Evolutionary conservation across 2,888 invertebrate species (phyloP).

Genomic region (Cerceris ruficornis): DNA sequence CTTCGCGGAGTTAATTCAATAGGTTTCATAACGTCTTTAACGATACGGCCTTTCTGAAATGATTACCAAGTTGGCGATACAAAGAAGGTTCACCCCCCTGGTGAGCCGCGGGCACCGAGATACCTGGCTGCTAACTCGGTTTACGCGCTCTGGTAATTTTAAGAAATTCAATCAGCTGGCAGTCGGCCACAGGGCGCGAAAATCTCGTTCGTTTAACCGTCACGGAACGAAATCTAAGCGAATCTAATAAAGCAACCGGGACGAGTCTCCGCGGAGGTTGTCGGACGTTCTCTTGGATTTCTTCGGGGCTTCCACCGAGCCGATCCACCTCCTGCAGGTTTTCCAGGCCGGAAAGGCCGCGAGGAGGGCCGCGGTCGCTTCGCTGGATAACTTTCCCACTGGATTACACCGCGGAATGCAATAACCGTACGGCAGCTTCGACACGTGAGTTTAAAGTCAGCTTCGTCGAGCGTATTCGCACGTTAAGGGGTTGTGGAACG

Average conservation of each 20-base stretch:
- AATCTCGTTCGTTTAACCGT: conserved; percentile 52
- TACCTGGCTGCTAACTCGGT: conserved; percentile 29
- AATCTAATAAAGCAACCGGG: conserved; percentile 48
- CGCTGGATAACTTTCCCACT: conserved; percentile 17
- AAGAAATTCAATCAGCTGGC: conserved; percentile 56
- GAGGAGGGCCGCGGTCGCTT: conserved; percentile 1
- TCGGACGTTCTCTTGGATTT: conserved; percentile 16
- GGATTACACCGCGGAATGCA: conserved; percentile 49
- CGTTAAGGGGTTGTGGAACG: neutral
- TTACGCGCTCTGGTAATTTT: conserved; percentile 45
- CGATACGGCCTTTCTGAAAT: conserved; percentile 4
- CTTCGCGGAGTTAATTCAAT: conserved; percentile 13
- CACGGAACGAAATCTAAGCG: conserved; percentile 45
- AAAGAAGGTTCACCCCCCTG: conserved; percentile 8
- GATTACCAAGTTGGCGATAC: conserved; percentile 22
- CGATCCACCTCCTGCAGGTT: neutral
- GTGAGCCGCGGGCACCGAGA: conserved; percentile 1
- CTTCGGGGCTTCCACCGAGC: conserved; percentile 1
- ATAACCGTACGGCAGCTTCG: conserved; percentile 40
- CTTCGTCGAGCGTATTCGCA: conserved; percentile 25
- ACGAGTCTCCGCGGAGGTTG: conserved; percentile 6
- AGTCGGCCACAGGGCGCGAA: conserved; percentile 44
- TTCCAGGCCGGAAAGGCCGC: neutral
- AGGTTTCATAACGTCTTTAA: conserved; percentile 6
- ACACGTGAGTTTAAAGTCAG: conserved; percentile 39